Evolutionary conservation across 2,797 vertebrate species (phyloP).

Genomic region (Kryptopterus vitreolus): DNA sequence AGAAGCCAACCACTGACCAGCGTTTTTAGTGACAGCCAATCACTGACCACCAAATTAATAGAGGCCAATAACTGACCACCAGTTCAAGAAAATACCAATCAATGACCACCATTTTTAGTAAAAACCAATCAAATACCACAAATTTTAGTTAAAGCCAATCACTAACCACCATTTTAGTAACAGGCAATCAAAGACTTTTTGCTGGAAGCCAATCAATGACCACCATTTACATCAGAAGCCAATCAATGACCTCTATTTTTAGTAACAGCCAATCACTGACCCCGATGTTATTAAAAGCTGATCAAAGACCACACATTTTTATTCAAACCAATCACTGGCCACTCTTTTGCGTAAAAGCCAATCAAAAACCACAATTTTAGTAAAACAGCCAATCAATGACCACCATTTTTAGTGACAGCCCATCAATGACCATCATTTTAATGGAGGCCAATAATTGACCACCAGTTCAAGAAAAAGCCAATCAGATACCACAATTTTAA

Average conservation of each 20-base stretch:
- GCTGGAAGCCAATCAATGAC: too few species aligned
- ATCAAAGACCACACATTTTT: too few species aligned
- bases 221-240: background rate
- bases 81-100: background rate
- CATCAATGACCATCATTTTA: too few species aligned
- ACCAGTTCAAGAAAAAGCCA: background rate
- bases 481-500: background rate
- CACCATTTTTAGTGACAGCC: too few species aligned
- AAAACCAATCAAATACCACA: background rate
- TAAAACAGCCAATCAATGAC: background rate
- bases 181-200: too few species aligned
- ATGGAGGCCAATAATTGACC: background rate
- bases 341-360: background rate
- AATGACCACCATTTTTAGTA: background rate
- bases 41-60: too few species aligned
- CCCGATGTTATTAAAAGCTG: too few species aligned
- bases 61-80: background rate
- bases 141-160: background rate
- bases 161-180: background rate
- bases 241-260: background rate
- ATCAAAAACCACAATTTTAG: background rate
- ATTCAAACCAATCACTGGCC: too few species aligned
- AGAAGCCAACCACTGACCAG: background rate
- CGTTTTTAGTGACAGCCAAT: too few species aligned
- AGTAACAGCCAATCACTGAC: too few species aligned